These are phyloP conservation scores for Tipula unca DNA, from an alignment of 2,888 invertebrate genomes.

Conservation along the genomic window DNA sequence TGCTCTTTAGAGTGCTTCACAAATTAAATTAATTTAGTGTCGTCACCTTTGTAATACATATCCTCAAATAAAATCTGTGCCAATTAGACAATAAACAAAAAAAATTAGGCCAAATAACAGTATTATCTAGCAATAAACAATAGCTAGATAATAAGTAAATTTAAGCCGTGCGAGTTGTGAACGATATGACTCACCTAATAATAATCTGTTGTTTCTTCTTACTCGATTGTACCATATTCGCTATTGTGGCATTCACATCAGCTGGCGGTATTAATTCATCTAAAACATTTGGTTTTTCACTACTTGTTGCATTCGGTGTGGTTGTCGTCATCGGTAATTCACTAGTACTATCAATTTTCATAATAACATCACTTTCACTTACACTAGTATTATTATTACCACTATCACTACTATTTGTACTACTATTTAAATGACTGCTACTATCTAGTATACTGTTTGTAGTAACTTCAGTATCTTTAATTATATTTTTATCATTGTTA, in stretches of 20 bases:
- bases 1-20: too few relatives aligned
- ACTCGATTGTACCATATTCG: conserved; percentile 24
- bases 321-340: background rate
- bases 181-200: conserved; percentile 25
- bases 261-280: conserved; percentile 31
- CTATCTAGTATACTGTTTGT: background rate
- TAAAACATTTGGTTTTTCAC: conserved; percentile 17
- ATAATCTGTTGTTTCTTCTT: conserved; percentile 26
- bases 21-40: too few relatives aligned
- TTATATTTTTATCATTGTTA: background rate
- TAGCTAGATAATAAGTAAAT: too few relatives aligned
- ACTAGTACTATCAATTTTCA: conserved; percentile 18
- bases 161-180: background rate
- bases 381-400: background rate
- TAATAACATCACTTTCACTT: conserved; percentile 14
- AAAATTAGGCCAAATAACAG: too few relatives aligned
- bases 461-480: background rate
- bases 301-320: background rate
- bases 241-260: conserved; percentile 32
- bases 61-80: too few relatives aligned
- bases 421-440: background rate
- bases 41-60: too few relatives aligned
- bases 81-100: too few relatives aligned
- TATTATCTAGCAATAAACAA: too few relatives aligned
- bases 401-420: background rate